A percentile compares a stretch with the other conserved stretches of the same genome.
Evolutionary conservation across 1,140 invertebrate species (phyloP).

Genomic region (Paralvinella palmiformis): DNA sequence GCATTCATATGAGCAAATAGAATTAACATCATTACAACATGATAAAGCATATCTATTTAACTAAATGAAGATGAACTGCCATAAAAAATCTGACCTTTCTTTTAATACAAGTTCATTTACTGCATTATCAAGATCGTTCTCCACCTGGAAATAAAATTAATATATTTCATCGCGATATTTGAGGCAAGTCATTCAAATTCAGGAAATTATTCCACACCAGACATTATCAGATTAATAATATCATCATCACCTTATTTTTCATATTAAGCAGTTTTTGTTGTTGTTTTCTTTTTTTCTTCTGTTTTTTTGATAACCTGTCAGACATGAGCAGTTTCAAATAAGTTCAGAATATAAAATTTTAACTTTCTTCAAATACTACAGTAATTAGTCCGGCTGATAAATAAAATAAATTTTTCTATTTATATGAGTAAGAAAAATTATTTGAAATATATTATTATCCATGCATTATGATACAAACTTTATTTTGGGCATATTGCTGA

Average conservation of each 20-base stretch:
- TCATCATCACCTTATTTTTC: not conserved
- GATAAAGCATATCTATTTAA: too few species aligned
- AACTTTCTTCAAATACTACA: not conserved
- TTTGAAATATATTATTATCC: not conserved
- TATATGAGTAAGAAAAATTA: not conserved
- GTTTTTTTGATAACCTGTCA: constrained; percentile 37
- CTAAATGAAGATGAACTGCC: too few species aligned
- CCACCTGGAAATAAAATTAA: not conserved
- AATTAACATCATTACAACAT: too few species aligned
- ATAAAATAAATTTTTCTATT: not conserved
- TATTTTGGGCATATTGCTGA: not conserved
- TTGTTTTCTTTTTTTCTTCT: constrained; percentile 39
- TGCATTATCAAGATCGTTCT: not conserved
- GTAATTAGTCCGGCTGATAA: not conserved
- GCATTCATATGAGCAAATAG: too few species aligned
- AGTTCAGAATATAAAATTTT: not conserved
- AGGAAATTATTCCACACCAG: not conserved
- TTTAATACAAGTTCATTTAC: not conserved
- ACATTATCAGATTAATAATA: not conserved
- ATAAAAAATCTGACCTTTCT: too few species aligned
- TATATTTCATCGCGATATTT: not conserved
- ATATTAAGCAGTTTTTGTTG: constrained; percentile 21
- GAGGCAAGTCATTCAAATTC: not conserved
- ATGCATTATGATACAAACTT: not conserved
- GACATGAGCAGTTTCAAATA: not conserved